Evolutionary conservation across 2,888 invertebrate species (phyloP).

Genomic region (Parnassius mnemosyne): DNA sequence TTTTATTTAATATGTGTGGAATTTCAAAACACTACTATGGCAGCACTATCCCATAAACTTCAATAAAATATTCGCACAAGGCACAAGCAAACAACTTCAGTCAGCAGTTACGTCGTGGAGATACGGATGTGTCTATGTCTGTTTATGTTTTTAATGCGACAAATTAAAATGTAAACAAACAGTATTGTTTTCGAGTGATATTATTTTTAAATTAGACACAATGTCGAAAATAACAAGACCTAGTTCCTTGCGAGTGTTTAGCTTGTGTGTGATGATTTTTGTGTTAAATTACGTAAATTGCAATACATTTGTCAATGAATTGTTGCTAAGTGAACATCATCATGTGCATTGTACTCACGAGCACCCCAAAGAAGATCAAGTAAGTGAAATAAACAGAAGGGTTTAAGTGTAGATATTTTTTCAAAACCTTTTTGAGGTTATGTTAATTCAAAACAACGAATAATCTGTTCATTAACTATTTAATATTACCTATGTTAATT

Average conservation of each 20-base stretch:
- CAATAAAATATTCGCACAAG: slow-evolving; percentile 6
- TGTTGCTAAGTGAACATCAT: slow-evolving; percentile 43
- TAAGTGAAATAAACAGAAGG: slow-evolving; percentile 54
- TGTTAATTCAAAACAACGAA: slow-evolving; percentile 25
- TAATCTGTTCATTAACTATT: slow-evolving; percentile 9
- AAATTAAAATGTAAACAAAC: slow-evolving; percentile 67
- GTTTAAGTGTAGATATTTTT: neutral
- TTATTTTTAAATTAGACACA: slow-evolving; percentile 31
- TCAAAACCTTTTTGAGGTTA: slow-evolving; percentile 24
- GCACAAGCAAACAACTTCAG: neutral
- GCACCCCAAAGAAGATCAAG: slow-evolving; percentile 85
- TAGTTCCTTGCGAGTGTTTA: slow-evolving; percentile 41
- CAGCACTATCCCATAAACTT: slow-evolving; percentile 7
- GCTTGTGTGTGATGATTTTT: slow-evolving; percentile 43
- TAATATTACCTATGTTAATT: slow-evolving; percentile 7
- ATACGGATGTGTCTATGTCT: slow-evolving; percentile 30
- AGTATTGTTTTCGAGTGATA: slow-evolving; percentile 47
- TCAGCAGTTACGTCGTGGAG: slow-evolving; percentile 45
- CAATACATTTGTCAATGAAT: slow-evolving; percentile 45
- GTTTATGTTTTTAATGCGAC: slow-evolving; percentile 24
- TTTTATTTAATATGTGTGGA: neutral
- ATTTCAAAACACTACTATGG: neutral
- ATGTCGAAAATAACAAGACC: slow-evolving; percentile 44
- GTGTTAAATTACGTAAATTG: slow-evolving; percentile 28
- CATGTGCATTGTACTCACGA: slow-evolving; percentile 82